Evolutionary conservation across 2,113 vertebrate genomes (phyloP), one percentile per base, ranked within the genome.

Genomic region (Oncorhynchus tshawytscha): DNA sequence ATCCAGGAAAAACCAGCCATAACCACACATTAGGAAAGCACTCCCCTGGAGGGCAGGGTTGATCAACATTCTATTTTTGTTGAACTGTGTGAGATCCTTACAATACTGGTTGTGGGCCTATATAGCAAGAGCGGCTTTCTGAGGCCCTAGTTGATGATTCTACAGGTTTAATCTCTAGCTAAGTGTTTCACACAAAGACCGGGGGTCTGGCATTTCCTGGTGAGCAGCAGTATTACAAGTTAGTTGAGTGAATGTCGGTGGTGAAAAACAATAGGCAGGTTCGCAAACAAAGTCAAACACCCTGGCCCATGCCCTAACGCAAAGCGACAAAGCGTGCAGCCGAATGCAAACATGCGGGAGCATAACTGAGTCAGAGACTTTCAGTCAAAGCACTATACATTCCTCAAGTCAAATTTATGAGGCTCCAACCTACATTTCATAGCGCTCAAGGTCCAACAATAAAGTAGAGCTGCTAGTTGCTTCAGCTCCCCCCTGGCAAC

Each of bases 351-450:
- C 85, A 88, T 75, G 39, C 18, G 39, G 75, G 82, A 76, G 76
- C 88, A 89, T 90, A 79, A 82, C 89, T 87, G 73, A 90, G 84
- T 91, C 90, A 92, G 77, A 54, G 45, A 39, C 68, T 59, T 72
- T 84, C 82, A 82, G 84, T 88, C 83, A 78, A 64, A 57, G 70
- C 66, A 3, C 68, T 39, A 75, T 69, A 87, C 85, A 93, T 92
- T 89, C 89, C 88, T 85, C 70, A 20, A 64, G 74, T 72, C 16
- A 59, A 54, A 75, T 82, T 81, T 87, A 83, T 64, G 75, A 85
- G 83, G 75, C 85, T 80, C 70, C 22, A 24, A 80, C 81, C 60
- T 64, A 70, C 85, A 66, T 68, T 48, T 79, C 77, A 65, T 15
- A 45, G 60, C 5, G 80, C 79, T 91, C 89, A 91, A 91, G 88